phyloP scores from a whole-genome alignment of 2,888 invertebrate species.

The Gymnosoma rotundatum region DNA sequence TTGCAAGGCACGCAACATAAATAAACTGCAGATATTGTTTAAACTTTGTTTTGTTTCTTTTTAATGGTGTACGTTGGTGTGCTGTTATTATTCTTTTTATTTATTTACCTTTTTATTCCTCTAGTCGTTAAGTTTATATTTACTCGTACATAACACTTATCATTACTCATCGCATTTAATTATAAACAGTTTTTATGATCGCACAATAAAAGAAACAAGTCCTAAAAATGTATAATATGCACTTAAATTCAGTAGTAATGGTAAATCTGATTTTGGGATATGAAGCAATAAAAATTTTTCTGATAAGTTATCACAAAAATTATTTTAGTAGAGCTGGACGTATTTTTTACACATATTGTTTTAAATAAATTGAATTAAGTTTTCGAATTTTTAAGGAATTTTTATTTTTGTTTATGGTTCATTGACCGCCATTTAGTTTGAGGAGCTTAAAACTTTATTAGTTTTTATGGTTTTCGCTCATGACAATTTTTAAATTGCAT shows the following conservation, averaged over 20 bases:
- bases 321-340: no score
- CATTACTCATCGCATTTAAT: constrained; percentile 59
- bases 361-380: no score
- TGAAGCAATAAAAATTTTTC: not conserved
- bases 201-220: constrained; percentile 32
- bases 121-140: constrained; percentile 29
- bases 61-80: not conserved
- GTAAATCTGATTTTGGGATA: not conserved
- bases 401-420: no score
- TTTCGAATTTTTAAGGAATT: no score
- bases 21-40: constrained; percentile 37
- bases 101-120: constrained; percentile 11
- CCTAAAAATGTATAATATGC: not conserved
- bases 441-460: no score
- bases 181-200: constrained; percentile 52
- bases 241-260: not conserved
- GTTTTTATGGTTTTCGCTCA: no score
- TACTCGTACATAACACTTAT: constrained; percentile 12
- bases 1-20: no score
- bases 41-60: not conserved
- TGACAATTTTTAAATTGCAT: no score
- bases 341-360: no score
- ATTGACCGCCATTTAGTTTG: no score
- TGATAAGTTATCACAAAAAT: no score
- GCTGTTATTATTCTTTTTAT: not conserved